Base-by-base conservation (phyloP, 2,888 invertebrate species). In the Phengaris alcon region DNA sequence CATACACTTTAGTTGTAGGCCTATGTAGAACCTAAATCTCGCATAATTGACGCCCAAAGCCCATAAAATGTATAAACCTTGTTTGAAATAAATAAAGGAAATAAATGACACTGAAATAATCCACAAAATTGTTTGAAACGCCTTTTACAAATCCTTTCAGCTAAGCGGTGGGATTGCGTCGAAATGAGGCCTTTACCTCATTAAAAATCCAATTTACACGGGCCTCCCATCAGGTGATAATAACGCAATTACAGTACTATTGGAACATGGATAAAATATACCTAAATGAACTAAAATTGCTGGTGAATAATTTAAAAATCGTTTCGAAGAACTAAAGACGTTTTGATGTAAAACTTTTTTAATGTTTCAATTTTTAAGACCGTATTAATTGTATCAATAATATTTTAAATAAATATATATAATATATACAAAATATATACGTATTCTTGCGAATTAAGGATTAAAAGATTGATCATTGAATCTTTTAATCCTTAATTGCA, bases 201-300 rank as follows among this genome's bases (percentile, higher is more conserved):
- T 91, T 90, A 89, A 84, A 85, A 86, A 87, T 89, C 87, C 89
- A 91, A 91, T 91, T 91, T 90, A 82, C 85, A 86, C 86, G 82
- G 84, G 87, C 85, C 87, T 79, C 87, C 86, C 88, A 87, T 83
- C 88, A 91, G 91, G 91, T 93, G 89, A 90, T 90, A 91, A 90
- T 87, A 90, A 91, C 85, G 86, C 87, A 90, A 91, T 92, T 91
- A 91, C 86, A 84, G 84, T 85, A 35, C 86, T 83, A 73, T 64
- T 75, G 48, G 59, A 68, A 73, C 52, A 22, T 35, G 48, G 51
- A 74, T 68, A 15, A 64, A 64, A 57, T 48, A 13, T 44, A 52
- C 10, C 72, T 72, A 13, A 54, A 72, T 52, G 72, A 22, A 13
- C 54, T 35, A 13, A 22, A 15, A 51, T 64, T 13, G 6, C 12